Percentiles rank a stretch among this genome's conserved stretches.
phyloP scores from a whole-genome alignment of 2,113 vertebrate species.

The Numenius arquata region DNA sequence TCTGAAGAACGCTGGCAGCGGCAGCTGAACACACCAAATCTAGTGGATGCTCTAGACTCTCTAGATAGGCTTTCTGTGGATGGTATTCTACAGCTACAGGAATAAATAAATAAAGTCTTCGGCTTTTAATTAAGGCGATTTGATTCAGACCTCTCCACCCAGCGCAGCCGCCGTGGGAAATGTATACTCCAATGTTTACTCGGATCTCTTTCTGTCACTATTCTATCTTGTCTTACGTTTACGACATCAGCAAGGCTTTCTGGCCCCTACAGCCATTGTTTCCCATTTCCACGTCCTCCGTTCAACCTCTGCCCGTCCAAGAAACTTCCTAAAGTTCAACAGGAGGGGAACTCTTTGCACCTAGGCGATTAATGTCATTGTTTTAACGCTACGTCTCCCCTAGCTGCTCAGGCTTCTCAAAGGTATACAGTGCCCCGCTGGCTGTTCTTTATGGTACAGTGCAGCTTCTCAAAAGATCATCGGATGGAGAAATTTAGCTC shows the following conservation, averaged over 20 bases:
- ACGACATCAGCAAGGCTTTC: background rate
- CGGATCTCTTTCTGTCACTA: constrained; percentile 10
- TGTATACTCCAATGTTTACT: constrained; percentile 3
- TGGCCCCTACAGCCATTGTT: background rate
- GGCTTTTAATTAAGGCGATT: background rate
- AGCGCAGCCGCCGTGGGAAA: background rate
- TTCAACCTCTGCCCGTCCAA: background rate
- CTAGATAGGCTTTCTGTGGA: background rate
- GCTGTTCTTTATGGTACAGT: constrained; percentile 6
- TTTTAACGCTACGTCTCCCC: background rate
- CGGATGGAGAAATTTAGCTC: constrained; percentile 24
- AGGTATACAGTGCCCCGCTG: background rate
- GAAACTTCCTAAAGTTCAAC: background rate
- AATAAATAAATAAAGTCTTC: constrained; percentile 15
- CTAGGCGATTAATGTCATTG: background rate
- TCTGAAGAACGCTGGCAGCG: background rate
- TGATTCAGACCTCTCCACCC: background rate
- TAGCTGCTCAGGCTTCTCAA: background rate
- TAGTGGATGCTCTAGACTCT: background rate
- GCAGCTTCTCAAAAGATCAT: constrained; percentile 49
- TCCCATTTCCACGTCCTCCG: background rate
- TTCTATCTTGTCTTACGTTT: background rate
- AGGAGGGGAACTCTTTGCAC: background rate
- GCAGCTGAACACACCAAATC: background rate
- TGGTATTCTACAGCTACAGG: background rate